These are phyloP conservation scores for Cinclus mexicanus DNA, from an alignment of 2,113 vertebrate species.

Conservation along the genomic window DNA sequence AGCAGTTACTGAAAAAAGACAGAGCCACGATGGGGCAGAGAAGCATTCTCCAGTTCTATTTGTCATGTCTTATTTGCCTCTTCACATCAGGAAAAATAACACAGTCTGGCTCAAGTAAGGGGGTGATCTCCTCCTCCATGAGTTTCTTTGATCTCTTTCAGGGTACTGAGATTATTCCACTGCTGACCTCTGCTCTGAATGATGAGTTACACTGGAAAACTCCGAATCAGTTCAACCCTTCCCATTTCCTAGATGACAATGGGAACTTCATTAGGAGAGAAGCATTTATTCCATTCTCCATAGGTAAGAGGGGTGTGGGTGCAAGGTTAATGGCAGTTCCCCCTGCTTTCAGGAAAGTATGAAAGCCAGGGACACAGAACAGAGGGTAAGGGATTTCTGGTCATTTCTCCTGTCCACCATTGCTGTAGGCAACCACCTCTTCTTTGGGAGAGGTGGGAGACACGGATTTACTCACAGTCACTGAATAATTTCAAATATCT, in stretches of 20 bases:
- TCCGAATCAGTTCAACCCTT: slow-evolving; percentile 69
- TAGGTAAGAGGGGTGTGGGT: slow-evolving; percentile 55
- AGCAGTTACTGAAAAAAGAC: not conserved
- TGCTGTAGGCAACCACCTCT: not conserved
- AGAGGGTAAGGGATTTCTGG: not conserved
- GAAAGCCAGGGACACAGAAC: not conserved
- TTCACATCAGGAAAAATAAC: not conserved
- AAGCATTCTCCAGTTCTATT: not conserved
- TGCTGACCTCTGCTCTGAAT: slow-evolving; percentile 71
- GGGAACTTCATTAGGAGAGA: slow-evolving; percentile 74
- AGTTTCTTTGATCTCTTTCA: slow-evolving; percentile 40
- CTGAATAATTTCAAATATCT: not conserved
- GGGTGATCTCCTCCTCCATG: not conserved
- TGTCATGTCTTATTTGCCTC: not conserved
- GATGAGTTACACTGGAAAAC: slow-evolving; percentile 77
- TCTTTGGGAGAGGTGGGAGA: not conserved
- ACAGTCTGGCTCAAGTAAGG: not conserved
- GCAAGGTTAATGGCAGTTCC: not conserved
- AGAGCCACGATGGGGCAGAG: not conserved
- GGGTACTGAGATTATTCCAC: slow-evolving; percentile 72
- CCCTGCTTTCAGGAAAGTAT: not conserved
- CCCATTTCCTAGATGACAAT: slow-evolving; percentile 72
- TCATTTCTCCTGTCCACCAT: not conserved
- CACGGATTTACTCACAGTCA: not conserved
- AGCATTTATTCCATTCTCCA: slow-evolving; percentile 77